Conservation (phyloP, 2,797 vertebrate species). For the Champsocephalus esox region DNA sequence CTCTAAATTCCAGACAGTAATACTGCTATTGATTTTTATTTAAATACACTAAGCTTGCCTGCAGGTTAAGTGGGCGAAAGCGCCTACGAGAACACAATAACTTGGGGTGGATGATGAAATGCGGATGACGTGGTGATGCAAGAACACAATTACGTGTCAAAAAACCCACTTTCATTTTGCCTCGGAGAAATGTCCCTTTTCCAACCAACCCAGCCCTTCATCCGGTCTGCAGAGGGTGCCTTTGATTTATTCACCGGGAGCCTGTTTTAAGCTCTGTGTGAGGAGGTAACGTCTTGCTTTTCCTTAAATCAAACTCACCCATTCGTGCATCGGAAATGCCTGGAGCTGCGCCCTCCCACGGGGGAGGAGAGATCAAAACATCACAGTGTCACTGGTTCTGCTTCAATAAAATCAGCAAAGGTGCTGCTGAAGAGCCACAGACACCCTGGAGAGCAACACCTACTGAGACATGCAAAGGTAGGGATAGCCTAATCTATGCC, state of each 20-base stretch:
- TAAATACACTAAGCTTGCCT: not conserved
- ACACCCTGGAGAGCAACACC: rapidly evolving
- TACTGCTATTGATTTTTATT: too few relatives aligned
- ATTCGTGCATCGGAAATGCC: not conserved
- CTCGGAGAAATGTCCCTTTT: not conserved
- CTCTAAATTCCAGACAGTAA: too few relatives aligned
- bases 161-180: constrained; percentile 54
- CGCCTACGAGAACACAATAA: not conserved
- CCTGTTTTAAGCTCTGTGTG: rapidly evolving
- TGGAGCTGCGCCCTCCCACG: not conserved
- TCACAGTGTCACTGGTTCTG: not conserved
- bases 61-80: too few relatives aligned
- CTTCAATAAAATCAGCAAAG: not conserved
- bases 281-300: rapidly evolving
- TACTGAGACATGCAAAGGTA: constrained; percentile 70
- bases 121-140: not conserved
- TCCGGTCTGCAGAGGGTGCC: not conserved
- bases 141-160: rapidly evolving
- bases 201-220: rapidly evolving
- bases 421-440: rapidly evolving
- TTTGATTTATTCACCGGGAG: rapidly evolving
- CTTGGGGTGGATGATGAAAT: constrained; percentile 20
- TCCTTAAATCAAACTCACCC: not conserved
- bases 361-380: not conserved
- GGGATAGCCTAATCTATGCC: not conserved